Conservation (phyloP, 2,888 invertebrate species). For the Periphyllus acericola region DNA sequence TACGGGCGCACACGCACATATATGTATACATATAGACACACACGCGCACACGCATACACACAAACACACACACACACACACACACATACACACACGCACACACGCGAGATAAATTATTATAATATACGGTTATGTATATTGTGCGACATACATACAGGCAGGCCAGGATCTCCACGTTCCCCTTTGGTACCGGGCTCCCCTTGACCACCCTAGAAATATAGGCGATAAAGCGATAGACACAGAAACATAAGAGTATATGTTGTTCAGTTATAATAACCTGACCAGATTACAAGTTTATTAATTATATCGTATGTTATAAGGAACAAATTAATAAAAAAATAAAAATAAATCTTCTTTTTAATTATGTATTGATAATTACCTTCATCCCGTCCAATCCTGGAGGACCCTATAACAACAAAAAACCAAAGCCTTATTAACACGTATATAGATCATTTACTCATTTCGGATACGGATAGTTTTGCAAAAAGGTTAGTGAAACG, state of each 20-base stretch:
- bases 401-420: constrained; percentile 82
- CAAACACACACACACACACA: neutral
- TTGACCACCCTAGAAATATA: constrained; percentile 80
- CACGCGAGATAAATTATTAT: constrained; percentile 3
- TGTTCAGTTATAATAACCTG: neutral
- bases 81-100: neutral
- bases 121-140: constrained; percentile 39
- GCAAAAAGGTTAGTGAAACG: constrained; percentile 19
- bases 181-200: constrained; percentile 93
- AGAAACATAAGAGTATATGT: constrained; percentile 13
- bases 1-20: neutral
- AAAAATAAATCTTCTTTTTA: neutral
- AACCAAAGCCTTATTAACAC: constrained; percentile 56
- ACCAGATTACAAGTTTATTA: too few relatives aligned
- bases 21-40: neutral
- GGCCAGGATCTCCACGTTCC: constrained; percentile 91
- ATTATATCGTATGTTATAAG: too few relatives aligned
- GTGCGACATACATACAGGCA: constrained; percentile 78
- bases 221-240: constrained; percentile 62
- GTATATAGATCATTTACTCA: neutral
- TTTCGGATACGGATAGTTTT: constrained; percentile 24
- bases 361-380: constrained; percentile 73
- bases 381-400: constrained; percentile 96
- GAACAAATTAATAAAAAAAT: too few relatives aligned
- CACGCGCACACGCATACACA: neutral